phyloP scores from a whole-genome alignment of 2,113 vertebrate genomes.

The Notarius lentiginosus region DNA sequence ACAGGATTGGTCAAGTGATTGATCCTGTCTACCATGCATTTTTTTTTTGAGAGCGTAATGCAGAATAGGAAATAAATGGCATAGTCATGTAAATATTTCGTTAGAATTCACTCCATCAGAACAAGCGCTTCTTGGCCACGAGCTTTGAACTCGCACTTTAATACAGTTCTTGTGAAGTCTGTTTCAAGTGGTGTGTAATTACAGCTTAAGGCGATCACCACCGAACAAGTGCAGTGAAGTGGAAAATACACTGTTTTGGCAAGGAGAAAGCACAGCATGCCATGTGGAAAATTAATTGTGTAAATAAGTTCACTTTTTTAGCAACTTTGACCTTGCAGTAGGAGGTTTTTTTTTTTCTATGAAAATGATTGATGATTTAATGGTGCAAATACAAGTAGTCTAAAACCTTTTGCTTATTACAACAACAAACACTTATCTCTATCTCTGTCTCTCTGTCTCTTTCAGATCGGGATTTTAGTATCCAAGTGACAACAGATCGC shows the following conservation, averaged over 20 bases:
- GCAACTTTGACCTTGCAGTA: constrained; percentile 24
- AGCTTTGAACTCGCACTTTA: constrained; percentile 33
- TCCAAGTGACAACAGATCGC: constrained; percentile 91
- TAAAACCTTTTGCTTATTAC: not conserved
- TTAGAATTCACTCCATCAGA: constrained; percentile 17
- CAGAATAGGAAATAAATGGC: constrained; percentile 36
- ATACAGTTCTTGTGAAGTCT: constrained; percentile 62
- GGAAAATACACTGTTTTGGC: constrained; percentile 44
- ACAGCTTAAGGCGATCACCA: constrained; percentile 60
- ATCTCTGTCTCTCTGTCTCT: not conserved
- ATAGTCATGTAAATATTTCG: constrained; percentile 38
- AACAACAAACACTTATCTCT: not conserved
- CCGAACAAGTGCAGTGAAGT: constrained; percentile 55
- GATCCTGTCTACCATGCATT: constrained; percentile 19
- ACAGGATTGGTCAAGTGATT: not conserved
- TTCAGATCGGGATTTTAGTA: constrained; percentile 90
- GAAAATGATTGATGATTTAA: not conserved
- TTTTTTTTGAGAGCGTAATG: constrained; percentile 11
- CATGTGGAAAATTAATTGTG: constrained; percentile 61
- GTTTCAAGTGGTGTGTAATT: constrained; percentile 66
- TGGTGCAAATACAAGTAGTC: not conserved
- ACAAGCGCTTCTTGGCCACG: not conserved
- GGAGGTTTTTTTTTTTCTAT: constrained; percentile 39
- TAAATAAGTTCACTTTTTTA: constrained; percentile 54
- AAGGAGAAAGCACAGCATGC: constrained; percentile 46